These are phyloP conservation scores for Ctena decussata DNA, from an alignment of 2,888 invertebrate species.

Conservation along the genomic window DNA sequence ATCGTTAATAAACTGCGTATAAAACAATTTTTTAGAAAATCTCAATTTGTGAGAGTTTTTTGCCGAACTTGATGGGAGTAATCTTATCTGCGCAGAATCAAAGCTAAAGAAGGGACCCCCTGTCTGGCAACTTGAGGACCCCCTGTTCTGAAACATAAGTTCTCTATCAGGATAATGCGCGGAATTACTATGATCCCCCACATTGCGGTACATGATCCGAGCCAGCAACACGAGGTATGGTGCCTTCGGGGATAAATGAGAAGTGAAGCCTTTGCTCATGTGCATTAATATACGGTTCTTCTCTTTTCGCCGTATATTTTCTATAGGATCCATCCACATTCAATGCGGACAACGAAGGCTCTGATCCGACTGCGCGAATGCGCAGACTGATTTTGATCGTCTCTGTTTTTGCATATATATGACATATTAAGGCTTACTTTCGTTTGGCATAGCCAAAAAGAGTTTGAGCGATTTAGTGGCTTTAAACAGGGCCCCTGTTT, in stretches of 20 bases:
- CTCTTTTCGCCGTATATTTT: no score
- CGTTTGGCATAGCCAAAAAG: no score
- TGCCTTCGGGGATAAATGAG: no score
- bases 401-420: no score
- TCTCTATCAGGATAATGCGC: neutral
- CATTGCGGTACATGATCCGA: neutral
- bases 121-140: neutral
- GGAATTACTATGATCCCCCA: neutral
- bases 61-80: neutral
- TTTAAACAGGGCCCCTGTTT: neutral
- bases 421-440: no score
- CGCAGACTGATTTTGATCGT: no score
- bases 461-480: neutral
- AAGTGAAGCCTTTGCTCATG: no score
- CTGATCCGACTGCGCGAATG: no score
- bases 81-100: conserved; percentile 4
- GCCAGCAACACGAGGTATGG: no score
- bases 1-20: conserved; percentile 10
- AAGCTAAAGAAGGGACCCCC: conserved; percentile 2
- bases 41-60: conserved; percentile 8
- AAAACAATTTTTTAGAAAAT: conserved; percentile 11
- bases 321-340: no score
- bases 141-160: conserved; percentile 3
- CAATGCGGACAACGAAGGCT: no score
- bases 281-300: no score